Evolutionary conservation across 2,888 invertebrate species (phyloP).

Genomic region (Ornithoptera alexandrae): DNA sequence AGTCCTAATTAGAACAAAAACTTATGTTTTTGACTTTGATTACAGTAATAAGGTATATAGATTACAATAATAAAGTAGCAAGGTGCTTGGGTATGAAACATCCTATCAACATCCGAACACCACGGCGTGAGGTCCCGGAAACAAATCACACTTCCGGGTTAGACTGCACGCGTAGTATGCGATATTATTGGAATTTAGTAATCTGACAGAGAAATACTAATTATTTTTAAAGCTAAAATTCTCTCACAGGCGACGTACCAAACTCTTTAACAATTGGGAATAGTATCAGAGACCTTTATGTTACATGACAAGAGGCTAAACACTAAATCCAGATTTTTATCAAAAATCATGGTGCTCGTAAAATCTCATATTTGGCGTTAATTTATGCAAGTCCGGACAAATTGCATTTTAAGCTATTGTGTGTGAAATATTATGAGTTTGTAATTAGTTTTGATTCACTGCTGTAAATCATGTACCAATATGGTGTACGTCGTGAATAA

Average conservation of each 20-base stretch:
- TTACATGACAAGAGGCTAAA: not conserved
- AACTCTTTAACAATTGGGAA: no score
- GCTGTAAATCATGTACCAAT: slow-evolving; percentile 7
- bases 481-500: not conserved
- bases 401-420: slow-evolving; percentile 27
- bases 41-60: no score
- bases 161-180: no score
- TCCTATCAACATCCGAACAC: no score
- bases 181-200: no score
- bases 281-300: not conserved
- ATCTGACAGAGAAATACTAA: not conserved
- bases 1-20: no score
- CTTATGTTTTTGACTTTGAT: no score
- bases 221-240: not conserved
- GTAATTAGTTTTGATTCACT: slow-evolving; percentile 9
- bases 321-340: not conserved
- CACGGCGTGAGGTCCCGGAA: no score
- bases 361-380: slow-evolving; percentile 15
- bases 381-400: slow-evolving; percentile 26
- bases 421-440: slow-evolving; percentile 9
- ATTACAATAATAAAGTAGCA: no score
- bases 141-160: no score
- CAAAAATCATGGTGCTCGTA: slow-evolving; percentile 10
- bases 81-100: no score
- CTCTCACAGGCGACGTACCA: not conserved